Evolutionary conservation across 2,888 invertebrate species (phyloP).

Genomic region (Adineta ricciae): DNA sequence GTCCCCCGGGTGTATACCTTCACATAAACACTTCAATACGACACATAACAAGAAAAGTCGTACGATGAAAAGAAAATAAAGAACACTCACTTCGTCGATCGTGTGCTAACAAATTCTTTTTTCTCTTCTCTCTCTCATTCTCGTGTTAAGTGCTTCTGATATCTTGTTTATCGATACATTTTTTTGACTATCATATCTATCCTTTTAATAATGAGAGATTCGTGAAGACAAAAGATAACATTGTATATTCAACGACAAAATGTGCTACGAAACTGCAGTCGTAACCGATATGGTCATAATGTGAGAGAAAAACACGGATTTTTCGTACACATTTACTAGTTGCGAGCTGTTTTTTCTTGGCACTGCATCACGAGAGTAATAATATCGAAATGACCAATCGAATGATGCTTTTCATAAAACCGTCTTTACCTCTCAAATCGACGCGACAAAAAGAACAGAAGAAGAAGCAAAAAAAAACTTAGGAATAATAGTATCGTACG

Average conservation of each 20-base stretch:
- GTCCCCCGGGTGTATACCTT: not conserved
- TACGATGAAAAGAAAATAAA: not conserved
- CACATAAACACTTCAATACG: not conserved
- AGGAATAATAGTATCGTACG: not conserved
- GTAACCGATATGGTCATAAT: not conserved
- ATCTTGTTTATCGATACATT: not conserved
- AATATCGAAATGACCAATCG: not conserved
- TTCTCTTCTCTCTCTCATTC: too few relatives aligned
- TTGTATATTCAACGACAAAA: not conserved
- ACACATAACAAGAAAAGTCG: not conserved
- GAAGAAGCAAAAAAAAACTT: not conserved
- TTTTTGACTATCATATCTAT: not conserved
- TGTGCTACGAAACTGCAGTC: not conserved
- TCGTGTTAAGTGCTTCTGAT: not conserved
- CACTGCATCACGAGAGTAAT: too few relatives aligned
- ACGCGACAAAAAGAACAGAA: not conserved
- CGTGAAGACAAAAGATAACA: not conserved
- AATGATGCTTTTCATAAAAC: not conserved
- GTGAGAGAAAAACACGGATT: not conserved
- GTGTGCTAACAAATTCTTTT: not conserved
- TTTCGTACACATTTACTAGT: not conserved
- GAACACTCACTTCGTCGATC: not conserved
- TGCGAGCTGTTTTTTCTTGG: too few relatives aligned
- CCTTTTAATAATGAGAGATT: not conserved
- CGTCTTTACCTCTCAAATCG: too few relatives aligned